phyloP scores from a whole-genome alignment of 2,113 vertebrate genomes.

The Odocoileus virginianus region DNA sequence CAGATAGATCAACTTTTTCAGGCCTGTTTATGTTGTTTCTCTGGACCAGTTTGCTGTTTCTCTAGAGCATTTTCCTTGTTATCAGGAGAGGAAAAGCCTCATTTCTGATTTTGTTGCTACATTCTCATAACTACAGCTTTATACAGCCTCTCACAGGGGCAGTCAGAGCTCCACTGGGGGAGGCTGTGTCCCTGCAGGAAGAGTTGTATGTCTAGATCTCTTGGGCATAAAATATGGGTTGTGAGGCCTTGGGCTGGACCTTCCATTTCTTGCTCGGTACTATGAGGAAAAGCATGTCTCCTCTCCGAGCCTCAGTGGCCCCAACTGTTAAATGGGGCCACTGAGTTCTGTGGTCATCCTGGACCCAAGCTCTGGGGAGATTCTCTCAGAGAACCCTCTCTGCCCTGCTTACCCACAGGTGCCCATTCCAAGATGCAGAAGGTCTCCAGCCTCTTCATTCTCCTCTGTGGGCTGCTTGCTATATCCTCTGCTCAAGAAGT shows the following conservation, averaged over 20 bases:
- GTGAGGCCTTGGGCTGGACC: background rate
- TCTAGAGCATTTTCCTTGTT: background rate
- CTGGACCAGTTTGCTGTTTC: background rate
- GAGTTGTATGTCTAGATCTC: background rate
- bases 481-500: background rate
- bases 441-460: background rate
- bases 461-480: background rate
- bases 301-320: background rate
- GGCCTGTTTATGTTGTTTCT: background rate
- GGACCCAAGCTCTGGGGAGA: background rate
- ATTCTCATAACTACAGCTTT: accelerated
- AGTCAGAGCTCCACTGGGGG: background rate
- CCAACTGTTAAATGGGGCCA: background rate
- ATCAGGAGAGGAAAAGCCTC: background rate
- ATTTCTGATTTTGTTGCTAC: background rate
- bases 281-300: background rate
- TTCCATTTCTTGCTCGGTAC: background rate
- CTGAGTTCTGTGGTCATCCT: background rate
- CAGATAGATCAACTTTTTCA: background rate
- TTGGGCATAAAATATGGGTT: background rate
- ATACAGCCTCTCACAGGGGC: too few relatives aligned
- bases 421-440: slow-evolving; percentile 14
- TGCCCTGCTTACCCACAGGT: background rate
- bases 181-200: background rate
- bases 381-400: background rate